Percentiles rank a stretch among this genome's conserved stretches.
Conservation (phyloP, 2,113 vertebrate genomes). For the Petroica traversi region DNA sequence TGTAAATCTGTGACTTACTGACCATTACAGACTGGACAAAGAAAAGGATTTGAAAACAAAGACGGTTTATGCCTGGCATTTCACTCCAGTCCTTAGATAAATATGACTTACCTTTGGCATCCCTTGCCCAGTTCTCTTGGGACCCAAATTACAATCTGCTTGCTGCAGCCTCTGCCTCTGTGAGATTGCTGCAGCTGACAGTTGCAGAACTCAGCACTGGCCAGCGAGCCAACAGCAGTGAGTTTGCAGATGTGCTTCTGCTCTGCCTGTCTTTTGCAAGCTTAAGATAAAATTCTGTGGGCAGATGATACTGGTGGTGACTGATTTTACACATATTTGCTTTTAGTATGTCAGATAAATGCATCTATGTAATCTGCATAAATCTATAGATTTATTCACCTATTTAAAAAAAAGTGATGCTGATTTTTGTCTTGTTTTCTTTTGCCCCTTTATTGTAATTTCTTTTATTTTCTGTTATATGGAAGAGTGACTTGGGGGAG, state of each 20-base stretch:
- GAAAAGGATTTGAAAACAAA: neutral
- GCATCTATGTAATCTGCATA: neutral
- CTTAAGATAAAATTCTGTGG: neutral
- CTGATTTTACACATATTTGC: neutral
- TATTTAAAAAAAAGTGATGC: neutral
- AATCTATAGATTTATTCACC: neutral
- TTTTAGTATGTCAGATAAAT: neutral
- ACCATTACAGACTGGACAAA: neutral
- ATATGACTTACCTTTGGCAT: constrained; percentile 37
- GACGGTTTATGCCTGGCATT: neutral
- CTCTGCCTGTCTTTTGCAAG: neutral
- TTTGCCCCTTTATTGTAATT: neutral
- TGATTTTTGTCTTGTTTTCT: neutral
- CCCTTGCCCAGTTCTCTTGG: neutral
- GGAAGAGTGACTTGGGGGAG: neutral
- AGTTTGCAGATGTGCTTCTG: constrained; percentile 2
- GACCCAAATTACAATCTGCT: neutral
- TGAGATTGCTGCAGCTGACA: constrained; percentile 33
- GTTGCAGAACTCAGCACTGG: neutral
- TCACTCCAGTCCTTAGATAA: neutral
- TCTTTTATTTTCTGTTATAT: neutral
- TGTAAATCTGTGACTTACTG: neutral
- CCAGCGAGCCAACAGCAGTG: constrained; percentile 13
- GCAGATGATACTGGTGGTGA: neutral
- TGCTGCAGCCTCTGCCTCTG: constrained; percentile 2